A percentile compares a stretch with the other conserved stretches of the same genome.
Evolutionary conservation across 53 echinoderm and acorn worm genomes (phyloP).

Genomic region (Apostichopus leukothele): DNA sequence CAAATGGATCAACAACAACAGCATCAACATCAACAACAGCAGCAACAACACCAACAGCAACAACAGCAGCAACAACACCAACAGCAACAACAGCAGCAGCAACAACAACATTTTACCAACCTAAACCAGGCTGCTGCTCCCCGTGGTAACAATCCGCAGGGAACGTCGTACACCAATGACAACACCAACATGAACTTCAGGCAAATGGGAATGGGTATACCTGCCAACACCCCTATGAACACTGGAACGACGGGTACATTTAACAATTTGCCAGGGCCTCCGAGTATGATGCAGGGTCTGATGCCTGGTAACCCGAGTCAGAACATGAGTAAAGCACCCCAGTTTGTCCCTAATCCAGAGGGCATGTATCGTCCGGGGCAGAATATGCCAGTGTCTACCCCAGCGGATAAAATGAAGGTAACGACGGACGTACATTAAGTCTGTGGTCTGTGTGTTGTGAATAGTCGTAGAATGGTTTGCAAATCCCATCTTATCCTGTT

Average conservation of each 20-base stretch:
- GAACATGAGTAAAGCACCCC: background rate
- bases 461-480: too few relatives aligned
- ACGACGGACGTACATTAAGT: background rate
- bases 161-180: background rate
- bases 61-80: background rate
- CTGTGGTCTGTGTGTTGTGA: too few relatives aligned
- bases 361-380: background rate
- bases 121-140: background rate
- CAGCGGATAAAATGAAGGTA: constrained; percentile 5
- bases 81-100: background rate
- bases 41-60: background rate
- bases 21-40: constrained; percentile 53
- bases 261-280: constrained; percentile 2
- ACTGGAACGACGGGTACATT: background rate
- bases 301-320: background rate
- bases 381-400: background rate
- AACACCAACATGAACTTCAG: background rate
- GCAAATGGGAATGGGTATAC: background rate
- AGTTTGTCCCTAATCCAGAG: background rate
- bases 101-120: background rate
- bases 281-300: constrained; percentile 4
- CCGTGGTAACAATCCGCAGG: background rate
- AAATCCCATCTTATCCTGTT: too few relatives aligned
- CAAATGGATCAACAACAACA: constrained; percentile 54
- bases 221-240: background rate